Percentiles rank a stretch among this genome's conserved stretches.
Conservation (phyloP, 1,140 invertebrate species). For the Lucilia sericata region DNA sequence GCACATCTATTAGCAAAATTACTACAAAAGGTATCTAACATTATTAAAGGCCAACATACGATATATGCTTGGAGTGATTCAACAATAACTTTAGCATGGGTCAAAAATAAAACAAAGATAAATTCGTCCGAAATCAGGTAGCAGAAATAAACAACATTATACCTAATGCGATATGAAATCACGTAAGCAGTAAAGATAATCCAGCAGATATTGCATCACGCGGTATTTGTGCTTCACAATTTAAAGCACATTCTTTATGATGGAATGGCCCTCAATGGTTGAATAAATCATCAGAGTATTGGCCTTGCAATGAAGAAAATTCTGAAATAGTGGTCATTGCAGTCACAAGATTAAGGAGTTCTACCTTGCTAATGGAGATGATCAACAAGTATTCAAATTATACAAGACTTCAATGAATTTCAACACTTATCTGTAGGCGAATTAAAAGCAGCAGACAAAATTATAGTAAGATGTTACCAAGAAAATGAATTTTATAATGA, state of each 20-base stretch:
- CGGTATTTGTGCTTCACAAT: background rate
- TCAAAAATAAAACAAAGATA: background rate
- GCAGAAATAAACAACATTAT: background rate
- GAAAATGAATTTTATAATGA: conserved; percentile 4
- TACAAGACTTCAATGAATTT: background rate
- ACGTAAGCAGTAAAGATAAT: conserved; percentile 32
- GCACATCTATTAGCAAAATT: conserved; percentile 31
- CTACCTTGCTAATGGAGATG: background rate
- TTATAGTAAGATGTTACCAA: background rate
- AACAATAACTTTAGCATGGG: conserved; percentile 4
- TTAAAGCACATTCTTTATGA: conserved; percentile 20
- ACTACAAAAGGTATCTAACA: background rate
- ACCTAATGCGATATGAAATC: conserved; percentile 15
- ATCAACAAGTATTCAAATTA: background rate
- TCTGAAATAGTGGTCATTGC: background rate
- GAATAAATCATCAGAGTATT: background rate
- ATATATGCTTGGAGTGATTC: conserved; percentile 31
- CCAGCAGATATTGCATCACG: conserved; percentile 35
- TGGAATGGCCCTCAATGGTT: conserved; percentile 43
- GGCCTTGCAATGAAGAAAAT: background rate
- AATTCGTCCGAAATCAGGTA: background rate
- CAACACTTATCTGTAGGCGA: background rate
- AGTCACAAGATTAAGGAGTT: background rate
- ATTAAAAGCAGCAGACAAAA: conserved; percentile 12
- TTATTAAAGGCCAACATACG: background rate